Conservation (phyloP, 1,140 invertebrate species). For the Lysiphlebus fabarum region DNA sequence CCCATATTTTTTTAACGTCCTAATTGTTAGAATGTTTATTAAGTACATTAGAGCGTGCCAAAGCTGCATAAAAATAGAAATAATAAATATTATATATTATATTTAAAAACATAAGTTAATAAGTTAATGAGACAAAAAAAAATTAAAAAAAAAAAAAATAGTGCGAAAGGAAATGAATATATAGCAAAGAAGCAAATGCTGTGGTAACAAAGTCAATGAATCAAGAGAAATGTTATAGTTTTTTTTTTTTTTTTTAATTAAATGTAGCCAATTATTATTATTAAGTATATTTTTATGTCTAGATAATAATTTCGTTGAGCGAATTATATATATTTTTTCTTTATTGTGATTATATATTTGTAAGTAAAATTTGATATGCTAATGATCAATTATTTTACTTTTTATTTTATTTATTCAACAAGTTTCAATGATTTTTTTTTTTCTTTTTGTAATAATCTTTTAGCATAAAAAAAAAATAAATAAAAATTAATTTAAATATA, state of each 20-base stretch:
- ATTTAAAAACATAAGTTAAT: no score
- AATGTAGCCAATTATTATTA: neutral
- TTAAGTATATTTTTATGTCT: neutral
- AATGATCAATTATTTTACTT: no score
- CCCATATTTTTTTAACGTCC: conserved; percentile 25
- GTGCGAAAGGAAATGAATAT: conserved; percentile 13
- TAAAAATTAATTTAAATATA: no score
- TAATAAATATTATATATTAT: neutral
- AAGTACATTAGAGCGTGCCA: conserved; percentile 19
- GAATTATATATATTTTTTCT: neutral
- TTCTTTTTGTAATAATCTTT: no score
- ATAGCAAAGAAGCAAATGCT: conserved; percentile 12
- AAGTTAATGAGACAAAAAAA: no score
- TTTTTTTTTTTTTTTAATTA: neutral
- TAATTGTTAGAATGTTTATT: neutral
- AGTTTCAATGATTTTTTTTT: no score
- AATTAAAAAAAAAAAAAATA: neutral
- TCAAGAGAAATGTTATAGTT: neutral
- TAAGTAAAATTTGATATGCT: no score
- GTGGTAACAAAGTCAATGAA: conserved; percentile 9
- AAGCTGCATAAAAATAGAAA: conserved; percentile 7
- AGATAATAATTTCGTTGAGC: conserved; percentile 1
- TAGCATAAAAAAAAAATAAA: no score
- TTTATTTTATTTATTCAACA: no score
- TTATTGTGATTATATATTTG: no score